Evolutionary conservation across 2,888 invertebrate genomes (phyloP).

Genomic region (Zele albiditarsus): DNA sequence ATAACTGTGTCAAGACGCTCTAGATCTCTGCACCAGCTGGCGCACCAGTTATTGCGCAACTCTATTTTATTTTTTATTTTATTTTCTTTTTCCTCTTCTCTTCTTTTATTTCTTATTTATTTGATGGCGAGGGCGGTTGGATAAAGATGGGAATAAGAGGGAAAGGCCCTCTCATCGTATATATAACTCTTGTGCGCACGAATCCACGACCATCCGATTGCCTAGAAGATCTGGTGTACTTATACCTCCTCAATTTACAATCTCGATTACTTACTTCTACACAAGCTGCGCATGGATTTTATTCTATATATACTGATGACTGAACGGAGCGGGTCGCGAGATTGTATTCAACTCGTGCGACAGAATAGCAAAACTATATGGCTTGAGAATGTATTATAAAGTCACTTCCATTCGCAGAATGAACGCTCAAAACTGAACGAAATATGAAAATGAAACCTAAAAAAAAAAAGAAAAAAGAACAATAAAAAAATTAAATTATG

Average conservation of each 20-base stretch:
- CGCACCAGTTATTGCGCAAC: constrained; percentile 61
- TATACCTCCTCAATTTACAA: constrained; percentile 56
- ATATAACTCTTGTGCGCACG: constrained; percentile 49
- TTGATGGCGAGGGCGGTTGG: constrained; percentile 40
- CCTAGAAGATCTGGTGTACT: constrained; percentile 52
- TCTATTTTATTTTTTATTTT: constrained; percentile 44
- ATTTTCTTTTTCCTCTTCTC: constrained; percentile 37
- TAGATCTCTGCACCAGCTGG: constrained; percentile 59
- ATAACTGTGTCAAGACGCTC: constrained; percentile 69
- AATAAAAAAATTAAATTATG: neutral
- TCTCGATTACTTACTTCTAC: constrained; percentile 52
- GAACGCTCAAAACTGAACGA: neutral
- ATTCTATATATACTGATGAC: neutral
- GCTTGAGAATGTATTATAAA: constrained; percentile 25
- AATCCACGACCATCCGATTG: constrained; percentile 64
- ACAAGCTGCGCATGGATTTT: constrained; percentile 33
- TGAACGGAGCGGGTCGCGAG: neutral
- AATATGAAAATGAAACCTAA: neutral
- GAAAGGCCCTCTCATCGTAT: constrained; percentile 15
- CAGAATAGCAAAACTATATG: constrained; percentile 5
- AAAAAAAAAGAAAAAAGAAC: neutral
- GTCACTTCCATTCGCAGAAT: constrained; percentile 10
- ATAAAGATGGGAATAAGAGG: constrained; percentile 25
- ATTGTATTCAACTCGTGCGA: constrained; percentile 15
- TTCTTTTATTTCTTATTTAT: constrained; percentile 36